These are phyloP conservation scores for Pogonocherus hispidulus DNA, from an alignment of 2,888 invertebrate genomes.

Conservation along the genomic window DNA sequence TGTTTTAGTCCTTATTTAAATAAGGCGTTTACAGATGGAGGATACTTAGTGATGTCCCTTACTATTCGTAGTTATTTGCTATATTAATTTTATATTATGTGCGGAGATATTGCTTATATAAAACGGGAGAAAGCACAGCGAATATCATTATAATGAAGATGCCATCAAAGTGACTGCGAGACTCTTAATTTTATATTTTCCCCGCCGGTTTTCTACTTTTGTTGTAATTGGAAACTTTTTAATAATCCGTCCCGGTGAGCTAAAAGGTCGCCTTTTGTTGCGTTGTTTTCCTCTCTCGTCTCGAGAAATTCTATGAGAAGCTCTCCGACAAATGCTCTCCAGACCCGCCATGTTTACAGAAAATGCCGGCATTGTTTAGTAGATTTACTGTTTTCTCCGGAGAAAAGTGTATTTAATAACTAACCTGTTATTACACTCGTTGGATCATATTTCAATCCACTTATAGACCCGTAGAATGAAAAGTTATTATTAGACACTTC, in stretches of 20 bases:
- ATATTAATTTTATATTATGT: background rate
- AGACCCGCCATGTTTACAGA: constrained; percentile 17
- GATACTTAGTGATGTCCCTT: no score
- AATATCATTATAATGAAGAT: constrained; percentile 8
- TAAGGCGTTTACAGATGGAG: no score
- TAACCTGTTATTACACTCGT: constrained; percentile 24
- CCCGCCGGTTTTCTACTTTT: constrained; percentile 17
- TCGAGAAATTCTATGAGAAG: constrained; percentile 8
- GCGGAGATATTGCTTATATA: background rate
- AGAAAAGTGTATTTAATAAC: constrained; percentile 27
- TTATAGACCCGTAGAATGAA: background rate
- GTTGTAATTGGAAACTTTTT: constrained; percentile 36
- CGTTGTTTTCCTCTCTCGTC: constrained; percentile 11
- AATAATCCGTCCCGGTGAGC: constrained; percentile 22
- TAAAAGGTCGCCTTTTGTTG: constrained; percentile 14
- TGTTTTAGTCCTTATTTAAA: no score
- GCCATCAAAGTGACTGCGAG: constrained; percentile 25
- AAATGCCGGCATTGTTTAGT: constrained; percentile 14
- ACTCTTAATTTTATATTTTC: constrained; percentile 16
- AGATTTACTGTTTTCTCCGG: constrained; percentile 15
- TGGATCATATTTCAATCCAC: constrained; percentile 4
- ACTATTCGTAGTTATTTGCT: no score
- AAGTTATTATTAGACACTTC: background rate
- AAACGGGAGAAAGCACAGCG: background rate
- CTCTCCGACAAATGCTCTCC: constrained; percentile 7